phyloP scores from a whole-genome alignment of 2,797 vertebrate species.

The Sebastes nivosus region DNA sequence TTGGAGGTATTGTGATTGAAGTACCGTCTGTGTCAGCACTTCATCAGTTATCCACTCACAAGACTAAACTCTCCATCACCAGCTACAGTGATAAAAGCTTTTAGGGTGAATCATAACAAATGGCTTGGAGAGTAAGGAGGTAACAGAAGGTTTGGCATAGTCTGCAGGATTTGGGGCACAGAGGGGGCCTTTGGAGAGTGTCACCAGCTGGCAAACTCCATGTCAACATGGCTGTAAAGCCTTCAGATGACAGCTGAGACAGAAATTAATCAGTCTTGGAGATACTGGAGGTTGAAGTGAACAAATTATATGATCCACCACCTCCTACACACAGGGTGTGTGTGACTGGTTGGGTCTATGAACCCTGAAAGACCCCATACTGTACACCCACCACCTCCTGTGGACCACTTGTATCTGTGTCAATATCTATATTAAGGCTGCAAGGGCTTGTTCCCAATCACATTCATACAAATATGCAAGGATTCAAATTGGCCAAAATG shows the following conservation, averaged over 20 bases:
- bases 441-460: not conserved
- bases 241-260: conserved; percentile 12
- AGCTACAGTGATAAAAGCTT: not conserved
- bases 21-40: conserved; percentile 18
- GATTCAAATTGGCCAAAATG: not conserved
- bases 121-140: conserved; percentile 9
- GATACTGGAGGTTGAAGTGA: not conserved
- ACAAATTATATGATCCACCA: not conserved
- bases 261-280: conserved; percentile 18
- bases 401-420: not conserved
- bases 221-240: conserved; percentile 18
- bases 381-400: not conserved
- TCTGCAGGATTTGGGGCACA: not conserved
- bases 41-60: conserved; percentile 26
- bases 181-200: conserved; percentile 3
- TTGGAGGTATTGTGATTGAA: conserved; percentile 14
- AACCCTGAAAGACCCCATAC: not conserved
- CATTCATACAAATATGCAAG: not conserved
- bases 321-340: not conserved
- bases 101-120: conserved; percentile 20
- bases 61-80: not conserved
- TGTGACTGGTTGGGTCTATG: not conserved
- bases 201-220: conserved; percentile 34
- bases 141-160: conserved; percentile 42
- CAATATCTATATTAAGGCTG: not conserved